Evolutionary conservation across 2,888 invertebrate genomes (phyloP), one percentile per base, ranked within the genome.

Genomic region (Melipona beecheii): DNA sequence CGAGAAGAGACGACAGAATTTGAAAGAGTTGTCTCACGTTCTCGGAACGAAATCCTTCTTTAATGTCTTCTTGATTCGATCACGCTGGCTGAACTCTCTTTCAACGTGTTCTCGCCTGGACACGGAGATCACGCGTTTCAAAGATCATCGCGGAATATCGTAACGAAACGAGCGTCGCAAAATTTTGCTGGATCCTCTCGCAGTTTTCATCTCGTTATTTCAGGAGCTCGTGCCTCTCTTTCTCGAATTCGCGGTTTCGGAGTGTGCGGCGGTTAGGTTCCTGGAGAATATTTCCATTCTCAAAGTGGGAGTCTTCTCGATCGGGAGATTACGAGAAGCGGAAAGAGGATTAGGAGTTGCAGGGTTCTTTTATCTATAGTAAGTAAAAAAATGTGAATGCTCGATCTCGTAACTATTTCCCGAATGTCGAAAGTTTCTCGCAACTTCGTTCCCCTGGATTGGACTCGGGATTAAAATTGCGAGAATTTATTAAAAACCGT

Each of bases 291-390:
- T 65, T 64, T n/a, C 64, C 54, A 50, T 71, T 54, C 43, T 43
- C 43, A 19, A 49, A 50, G 65, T 31, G 27, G 11, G 49, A 24
- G 54, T 27, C 49, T 24, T 52, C 24, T 27, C 56, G 77, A 43
- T 64, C 62, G 77, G 9, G 62, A 54, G 43, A 77, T 77, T 65
- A 71, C 52, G n/a, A 5, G 11, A 27, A 50, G 27, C 13, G 54
- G 77, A 62, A 74, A 58, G 62, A 54, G 69, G 62, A 75, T 70
- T 56, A 75, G 64, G 31, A 27, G 27, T 19, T 52, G 69, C 70
- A 24, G 75, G 71, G 64, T 75, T 70, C 36, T 66, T 74, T 78
- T 78, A 68, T 78, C 68, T 27, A 17, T 21, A 19, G n/a, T n/a
- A 36, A 21, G 60, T 19, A 43, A 54, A 52, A 50, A 74, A 78